Base-by-base conservation (phyloP, 1,140 invertebrate species). In the Atta colombica region DNA sequence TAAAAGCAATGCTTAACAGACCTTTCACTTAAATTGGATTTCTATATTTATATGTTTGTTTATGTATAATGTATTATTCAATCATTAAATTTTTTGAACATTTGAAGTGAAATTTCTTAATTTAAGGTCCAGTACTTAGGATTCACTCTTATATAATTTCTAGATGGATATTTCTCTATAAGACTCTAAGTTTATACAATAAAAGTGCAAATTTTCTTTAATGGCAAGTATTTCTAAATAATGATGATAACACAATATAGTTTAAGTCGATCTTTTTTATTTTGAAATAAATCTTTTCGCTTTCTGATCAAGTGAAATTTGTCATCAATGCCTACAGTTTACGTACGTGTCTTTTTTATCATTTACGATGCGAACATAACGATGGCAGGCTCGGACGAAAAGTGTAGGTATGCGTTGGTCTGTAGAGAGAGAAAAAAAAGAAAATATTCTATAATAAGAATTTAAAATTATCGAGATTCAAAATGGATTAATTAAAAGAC, bases 341-440 rank as follows among this genome's bases (percentile, higher is more conserved):
- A 93, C 91, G 65, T 93, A 94, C 81, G 92, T 95, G 61, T 94
- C 91, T 78, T 88, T 86, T 88, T 94, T 90, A 61, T 91, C 93
- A 86, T 94, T 92, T 92, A 95, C 92, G 94, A 94, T 86, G 91
- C 94, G 94, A 95, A 95, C 87, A 89, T 95, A 95, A 95, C 94
- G 94, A 95, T 93, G 87, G 94, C 94, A 95, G 94, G 95, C 94
- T 94, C 94, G 91, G 85, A 95, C 77, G 94, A 94, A 95, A 92
- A 95, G 92, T 92, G 94, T 94, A 94, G 95, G 95, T 92, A 92
- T 75, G 87, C 91, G 89, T 88, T 95, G 92, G 89, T 93, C 94
- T 95, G 92, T 89, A 91, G 89, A 87, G 89, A 87, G 89, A 86
- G 71, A 66, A 86, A 74, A 68, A 85, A 90, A 90, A 87, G 35